Evolutionary conservation across 2,888 invertebrate genomes (phyloP).

Genomic region (Onchidella celtica): DNA sequence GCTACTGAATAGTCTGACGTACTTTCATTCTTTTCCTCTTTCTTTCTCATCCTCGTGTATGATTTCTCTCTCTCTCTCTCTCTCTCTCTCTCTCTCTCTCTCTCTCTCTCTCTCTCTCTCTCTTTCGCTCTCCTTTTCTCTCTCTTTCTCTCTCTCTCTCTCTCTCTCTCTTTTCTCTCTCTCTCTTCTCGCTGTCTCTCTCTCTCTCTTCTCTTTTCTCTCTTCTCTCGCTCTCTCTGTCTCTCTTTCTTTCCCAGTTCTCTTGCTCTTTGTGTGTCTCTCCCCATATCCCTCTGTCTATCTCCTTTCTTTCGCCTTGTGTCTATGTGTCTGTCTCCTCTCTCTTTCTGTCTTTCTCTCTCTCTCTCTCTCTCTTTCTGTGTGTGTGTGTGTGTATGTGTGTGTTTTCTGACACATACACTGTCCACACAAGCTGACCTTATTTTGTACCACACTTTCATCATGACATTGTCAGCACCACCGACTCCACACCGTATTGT

Average conservation of each 20-base stretch:
- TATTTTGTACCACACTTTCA: no score
- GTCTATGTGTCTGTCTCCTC: not conserved
- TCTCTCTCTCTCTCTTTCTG: no score
- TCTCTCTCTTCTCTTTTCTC: not conserved
- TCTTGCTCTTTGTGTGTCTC: conserved; percentile 2
- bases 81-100: not conserved
- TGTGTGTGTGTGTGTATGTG: no score
- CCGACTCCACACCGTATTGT: no score
- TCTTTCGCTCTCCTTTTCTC: not conserved
- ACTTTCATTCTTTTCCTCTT: no score
- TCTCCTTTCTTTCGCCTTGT: no score
- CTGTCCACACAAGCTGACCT: no score
- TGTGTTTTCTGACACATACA: not conserved
- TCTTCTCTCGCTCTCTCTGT: not conserved
- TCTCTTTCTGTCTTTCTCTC: not conserved
- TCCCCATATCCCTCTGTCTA: not conserved
- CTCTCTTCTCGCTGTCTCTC: not conserved
- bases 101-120: not conserved
- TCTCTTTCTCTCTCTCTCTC: not conserved
- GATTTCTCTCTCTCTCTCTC: not conserved
- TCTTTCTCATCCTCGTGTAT: not conserved
- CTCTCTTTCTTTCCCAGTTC: not conserved
- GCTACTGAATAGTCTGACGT: no score
- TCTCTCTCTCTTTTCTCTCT: not conserved
- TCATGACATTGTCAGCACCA: no score